Evolutionary conservation across 1,140 invertebrate species (phyloP), one percentile per base, ranked within the genome.

Genomic region (Plutomurus gul): DNA sequence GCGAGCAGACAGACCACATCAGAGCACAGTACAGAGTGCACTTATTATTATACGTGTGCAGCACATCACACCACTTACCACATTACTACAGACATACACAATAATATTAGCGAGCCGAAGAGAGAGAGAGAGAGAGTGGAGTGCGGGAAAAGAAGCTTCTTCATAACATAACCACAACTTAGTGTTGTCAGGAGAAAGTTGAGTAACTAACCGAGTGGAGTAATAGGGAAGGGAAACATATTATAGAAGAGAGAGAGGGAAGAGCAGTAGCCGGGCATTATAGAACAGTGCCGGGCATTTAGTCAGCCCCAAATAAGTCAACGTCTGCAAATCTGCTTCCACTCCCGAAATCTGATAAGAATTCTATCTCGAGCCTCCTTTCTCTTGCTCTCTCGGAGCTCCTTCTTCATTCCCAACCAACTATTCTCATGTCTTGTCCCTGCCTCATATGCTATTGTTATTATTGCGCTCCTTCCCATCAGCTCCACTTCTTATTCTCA

Each of bases 301-400:
- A 43, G 39, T 43, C 39, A 43, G 39, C 11, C 39, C 39, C n/a
- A 75, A 78, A 81, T 81, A 81, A 78, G 80, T 81, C 81, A 82
- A 82, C 77, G 76, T 82, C 81, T 75, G 77, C 77, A 78, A 82
- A 82, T 82, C 81, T 79, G 77, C 74, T 82, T 73, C 74, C 81
- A 22, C 77, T 82, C 80, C 25, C 46, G 73, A 65, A 78, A 78
- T 76, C 75, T 76, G 78, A 79, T 76, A 82, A n/a, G 39, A 78
- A 75, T 79, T 56, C 20, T 13, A 46, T 40, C 10, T 78, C 10
- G 20, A 3, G 8, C 8, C 30, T 51, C 16, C 56, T 36, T 27
- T 4, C 22, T 75, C 37, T 39, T 2, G 6, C 22, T 30, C 27
- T 16, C 27, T 22, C 39, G 6, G 10, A 10, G 10, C 49, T 22